Conservation (phyloP, 2,888 invertebrate genomes). For the Nemapogon koenigi region DNA sequence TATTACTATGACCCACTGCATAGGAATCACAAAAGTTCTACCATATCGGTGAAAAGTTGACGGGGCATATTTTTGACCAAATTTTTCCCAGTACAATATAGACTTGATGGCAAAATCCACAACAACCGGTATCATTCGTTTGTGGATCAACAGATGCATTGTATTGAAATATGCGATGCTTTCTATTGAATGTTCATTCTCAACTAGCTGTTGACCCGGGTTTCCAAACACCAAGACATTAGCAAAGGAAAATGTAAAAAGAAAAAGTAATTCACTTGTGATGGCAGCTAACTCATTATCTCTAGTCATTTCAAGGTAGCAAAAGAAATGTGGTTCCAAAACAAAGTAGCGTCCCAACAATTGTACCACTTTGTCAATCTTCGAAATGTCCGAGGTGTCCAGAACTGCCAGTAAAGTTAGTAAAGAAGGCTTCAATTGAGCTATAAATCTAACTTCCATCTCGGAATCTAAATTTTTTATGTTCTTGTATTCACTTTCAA, state of each 20-base stretch:
- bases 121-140: conserved; percentile 9
- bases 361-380: conserved; percentile 4
- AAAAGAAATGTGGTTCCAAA: conserved; percentile 3
- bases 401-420: conserved; percentile 7
- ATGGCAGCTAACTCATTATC: conserved; percentile 6
- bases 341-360: conserved; percentile 8
- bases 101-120: conserved; percentile 22
- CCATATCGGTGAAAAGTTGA: conserved; percentile 25
- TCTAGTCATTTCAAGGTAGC: conserved; percentile 3
- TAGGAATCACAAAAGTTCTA: conserved; percentile 21
- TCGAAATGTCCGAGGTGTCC: conserved; percentile 2
- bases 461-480: conserved; percentile 3
- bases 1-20: conserved; percentile 21
- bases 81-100: conserved; percentile 23
- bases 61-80: conserved; percentile 18
- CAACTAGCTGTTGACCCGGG: background rate
- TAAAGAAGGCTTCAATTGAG: conserved; percentile 4
- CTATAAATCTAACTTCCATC: conserved; percentile 1
- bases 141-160: conserved; percentile 5
- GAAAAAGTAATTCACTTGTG: conserved; percentile 4
- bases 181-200: conserved; percentile 3
- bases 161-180: conserved; percentile 9
- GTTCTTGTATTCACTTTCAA: conserved; percentile 7
- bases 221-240: background rate
- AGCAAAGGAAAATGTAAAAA: conserved; percentile 1